A percentile compares a stretch with the other conserved stretches of the same genome.
Evolutionary conservation across 2,797 vertebrate genomes (phyloP).

Genomic region (Smutsia temminckii): DNA sequence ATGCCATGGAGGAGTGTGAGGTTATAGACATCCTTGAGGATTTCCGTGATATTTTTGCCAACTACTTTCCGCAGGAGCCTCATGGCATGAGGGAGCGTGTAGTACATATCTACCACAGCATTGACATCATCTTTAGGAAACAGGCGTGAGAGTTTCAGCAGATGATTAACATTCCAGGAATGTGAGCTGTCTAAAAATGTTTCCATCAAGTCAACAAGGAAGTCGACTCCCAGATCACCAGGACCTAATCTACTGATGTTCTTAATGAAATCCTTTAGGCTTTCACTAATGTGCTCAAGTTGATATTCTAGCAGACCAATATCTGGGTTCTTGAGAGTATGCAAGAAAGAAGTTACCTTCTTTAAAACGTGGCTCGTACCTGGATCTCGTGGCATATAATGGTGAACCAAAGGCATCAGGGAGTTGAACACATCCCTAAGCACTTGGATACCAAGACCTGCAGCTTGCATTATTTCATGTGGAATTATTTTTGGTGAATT

Average conservation of each 20-base stretch:
- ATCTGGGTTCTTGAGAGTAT: conserved; percentile 53
- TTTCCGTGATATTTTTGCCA: conserved; percentile 74
- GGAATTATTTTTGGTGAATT: conserved; percentile 26
- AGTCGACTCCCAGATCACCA: background rate
- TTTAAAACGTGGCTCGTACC: conserved; percentile 31
- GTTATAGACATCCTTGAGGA: conserved; percentile 73
- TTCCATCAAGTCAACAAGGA: conserved; percentile 70
- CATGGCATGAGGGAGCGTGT: conserved; percentile 57
- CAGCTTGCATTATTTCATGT: conserved; percentile 25
- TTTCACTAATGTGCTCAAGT: conserved; percentile 66
- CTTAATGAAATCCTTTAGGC: conserved; percentile 66
- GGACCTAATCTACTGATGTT: conserved; percentile 26
- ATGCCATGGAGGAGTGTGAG: conserved; percentile 78
- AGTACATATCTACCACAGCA: conserved; percentile 13
- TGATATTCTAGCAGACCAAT: conserved; percentile 65
- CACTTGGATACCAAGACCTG: conserved; percentile 61
- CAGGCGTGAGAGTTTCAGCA: conserved; percentile 64
- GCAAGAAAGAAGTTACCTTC: conserved; percentile 47
- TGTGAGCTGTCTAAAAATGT: conserved; percentile 40
- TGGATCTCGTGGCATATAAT: background rate
- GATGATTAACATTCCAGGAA: conserved; percentile 74
- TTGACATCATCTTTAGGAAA: conserved; percentile 65
- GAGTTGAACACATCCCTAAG: conserved; percentile 54
- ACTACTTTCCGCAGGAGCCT: conserved; percentile 64
- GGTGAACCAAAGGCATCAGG: conserved; percentile 48